Evolutionary conservation across 2,888 invertebrate species (phyloP), one percentile per base, ranked within the genome.

Genomic region (Agelastica alni): DNA sequence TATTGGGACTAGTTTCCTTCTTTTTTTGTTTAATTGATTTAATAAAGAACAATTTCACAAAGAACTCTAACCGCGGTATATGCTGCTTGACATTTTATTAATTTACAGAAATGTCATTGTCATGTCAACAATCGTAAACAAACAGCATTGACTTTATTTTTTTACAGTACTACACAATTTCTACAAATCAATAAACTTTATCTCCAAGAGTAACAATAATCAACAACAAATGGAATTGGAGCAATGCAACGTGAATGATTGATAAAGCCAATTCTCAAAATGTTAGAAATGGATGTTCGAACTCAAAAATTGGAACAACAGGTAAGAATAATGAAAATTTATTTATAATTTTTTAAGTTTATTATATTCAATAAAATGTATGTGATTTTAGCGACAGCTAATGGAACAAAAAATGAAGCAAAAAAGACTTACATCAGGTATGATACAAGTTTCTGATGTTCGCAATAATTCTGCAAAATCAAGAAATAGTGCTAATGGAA

Each of bases 361-460:
- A 20, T 34, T 7, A 13, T 46, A 48, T 36, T 13, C 16, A 28
- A 18, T 20, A 67, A 60, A 67, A 61, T 60, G 30, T 2, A 13
- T 31, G 4, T 37, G 18, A 45, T 54, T 37, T 64, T 48, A 93
- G 92, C 85, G 91, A 61, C 92, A 92, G 77, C 73, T 93, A 63
- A 87, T 93, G 85, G 92, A 93, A 72, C 90, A 89, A 70, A 93
- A 93, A 76, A 90, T 93, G 83, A 86, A 88, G 66, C 90, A 91
- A 70, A 93, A 93, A 72, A 80, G 93, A 45, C 89, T 92, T 70
- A 87, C 87, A 54, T 85, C 89, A 43, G 91, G 92, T 22, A 89
- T 93, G 88, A 88, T 93, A 28, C 91, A 91, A 72, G 90, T 91
- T 4, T 92, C 92, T 52, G 93, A 93, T 77, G 79, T 89, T 57